Conservation (phyloP, 1,140 invertebrate genomes). For the Drosophila micromelanica region DNA sequence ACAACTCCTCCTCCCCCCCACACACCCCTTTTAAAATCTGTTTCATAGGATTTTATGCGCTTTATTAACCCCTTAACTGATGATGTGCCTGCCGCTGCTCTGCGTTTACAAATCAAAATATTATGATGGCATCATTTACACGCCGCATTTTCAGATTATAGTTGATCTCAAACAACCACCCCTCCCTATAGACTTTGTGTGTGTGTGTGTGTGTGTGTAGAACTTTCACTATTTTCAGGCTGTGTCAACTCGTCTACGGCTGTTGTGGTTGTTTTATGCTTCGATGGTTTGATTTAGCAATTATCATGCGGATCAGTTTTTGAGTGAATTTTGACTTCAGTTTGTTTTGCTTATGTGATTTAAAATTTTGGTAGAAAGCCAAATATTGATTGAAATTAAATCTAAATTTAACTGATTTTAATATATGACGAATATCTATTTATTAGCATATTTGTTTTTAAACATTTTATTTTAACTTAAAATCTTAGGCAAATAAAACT, state of each 20-base stretch:
- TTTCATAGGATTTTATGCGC: constrained; percentile 51
- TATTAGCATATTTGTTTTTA: too few species aligned
- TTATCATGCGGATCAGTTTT: constrained; percentile 21
- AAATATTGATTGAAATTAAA: not conserved
- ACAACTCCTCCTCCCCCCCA: not conserved
- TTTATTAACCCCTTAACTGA: constrained; percentile 80
- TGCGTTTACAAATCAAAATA: constrained; percentile 71
- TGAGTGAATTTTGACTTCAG: constrained; percentile 1
- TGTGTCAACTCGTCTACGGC: constrained; percentile 7
- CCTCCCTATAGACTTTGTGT: not conserved
- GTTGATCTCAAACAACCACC: constrained; percentile 52
- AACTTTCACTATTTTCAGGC: constrained; percentile 26
- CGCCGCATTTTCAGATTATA: constrained; percentile 75
- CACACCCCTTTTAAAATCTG: constrained; percentile 21
- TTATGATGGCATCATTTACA: constrained; percentile 83
- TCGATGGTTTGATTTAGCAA: constrained; percentile 60
- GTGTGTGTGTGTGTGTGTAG: not conserved
- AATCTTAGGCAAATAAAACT: too few species aligned
- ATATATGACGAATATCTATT: too few species aligned
- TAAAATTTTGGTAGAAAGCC: not conserved
- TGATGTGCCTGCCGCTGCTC: constrained; percentile 51
- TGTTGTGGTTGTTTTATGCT: constrained; percentile 46
- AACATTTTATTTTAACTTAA: too few species aligned
- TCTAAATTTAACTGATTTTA: too few species aligned
- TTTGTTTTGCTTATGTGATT: constrained; percentile 14